These are phyloP conservation scores for Crematogaster levior DNA, from an alignment of 2,888 invertebrate genomes.

Conservation along the genomic window DNA sequence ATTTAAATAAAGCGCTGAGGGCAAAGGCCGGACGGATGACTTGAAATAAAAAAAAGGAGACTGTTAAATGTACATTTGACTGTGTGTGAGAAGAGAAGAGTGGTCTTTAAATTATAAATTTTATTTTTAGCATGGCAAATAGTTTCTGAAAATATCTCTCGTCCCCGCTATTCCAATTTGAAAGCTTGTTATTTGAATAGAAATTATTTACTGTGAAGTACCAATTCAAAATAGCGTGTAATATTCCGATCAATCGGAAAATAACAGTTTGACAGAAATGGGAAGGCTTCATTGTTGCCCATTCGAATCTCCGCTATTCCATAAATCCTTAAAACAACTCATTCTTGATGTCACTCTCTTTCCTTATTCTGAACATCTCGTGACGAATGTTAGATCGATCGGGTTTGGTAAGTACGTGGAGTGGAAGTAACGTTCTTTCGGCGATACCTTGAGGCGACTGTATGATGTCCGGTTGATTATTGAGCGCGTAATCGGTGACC, in stretches of 20 bases:
- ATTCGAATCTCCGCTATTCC: neutral
- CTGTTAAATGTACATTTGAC: too few relatives aligned
- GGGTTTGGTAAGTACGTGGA: neutral
- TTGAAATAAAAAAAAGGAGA: neutral
- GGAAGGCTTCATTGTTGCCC: neutral
- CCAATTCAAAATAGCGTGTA: neutral
- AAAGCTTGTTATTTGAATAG: neutral
- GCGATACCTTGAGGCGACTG: slow-evolving; percentile 89
- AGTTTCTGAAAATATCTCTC: neutral
- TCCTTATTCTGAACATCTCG: neutral
- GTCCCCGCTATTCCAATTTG: neutral
- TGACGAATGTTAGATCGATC: neutral
- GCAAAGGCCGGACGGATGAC: too few relatives aligned
- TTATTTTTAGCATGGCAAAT: neutral
- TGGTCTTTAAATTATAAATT: neutral
- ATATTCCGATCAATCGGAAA: neutral
- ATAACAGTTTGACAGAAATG: neutral
- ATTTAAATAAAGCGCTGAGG: neutral
- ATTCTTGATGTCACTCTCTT: neutral
- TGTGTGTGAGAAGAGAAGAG: neutral
- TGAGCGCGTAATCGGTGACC: slow-evolving; percentile 83
- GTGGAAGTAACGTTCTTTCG: neutral
- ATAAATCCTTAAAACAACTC: neutral
- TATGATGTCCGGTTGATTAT: slow-evolving; percentile 91
- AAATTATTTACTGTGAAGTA: neutral